A percentile compares a stretch with the other conserved stretches of the same genome.
phyloP scores from a whole-genome alignment of 2,888 invertebrate genomes.

The Eupsilia transversa region DNA sequence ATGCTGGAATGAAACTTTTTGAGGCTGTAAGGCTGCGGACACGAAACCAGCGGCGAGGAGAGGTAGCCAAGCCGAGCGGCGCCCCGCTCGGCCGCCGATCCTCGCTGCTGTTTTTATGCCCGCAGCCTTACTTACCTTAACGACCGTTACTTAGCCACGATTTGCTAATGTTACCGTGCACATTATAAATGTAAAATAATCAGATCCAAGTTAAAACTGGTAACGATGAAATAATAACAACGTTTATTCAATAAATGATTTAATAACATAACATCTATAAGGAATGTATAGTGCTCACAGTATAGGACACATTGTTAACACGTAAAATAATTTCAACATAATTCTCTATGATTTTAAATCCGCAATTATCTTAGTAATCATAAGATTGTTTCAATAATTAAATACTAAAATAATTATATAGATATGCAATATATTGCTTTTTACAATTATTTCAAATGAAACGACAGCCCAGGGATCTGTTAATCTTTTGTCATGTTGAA shows the following conservation, averaged over 20 bases:
- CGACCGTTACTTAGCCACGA: no score
- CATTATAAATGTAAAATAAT: not conserved
- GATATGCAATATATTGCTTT: constrained; percentile 68
- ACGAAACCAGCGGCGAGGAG: no score
- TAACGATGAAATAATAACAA: constrained; percentile 13
- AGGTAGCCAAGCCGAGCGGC: no score
- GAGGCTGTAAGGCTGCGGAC: no score
- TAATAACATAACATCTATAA: constrained; percentile 64
- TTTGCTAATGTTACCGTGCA: not conserved
- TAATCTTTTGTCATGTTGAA: constrained; percentile 40
- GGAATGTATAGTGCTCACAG: constrained; percentile 62
- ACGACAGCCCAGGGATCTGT: constrained; percentile 20
- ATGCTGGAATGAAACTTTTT: no score
- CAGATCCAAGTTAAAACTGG: not conserved
- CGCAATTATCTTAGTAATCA: constrained; percentile 47
- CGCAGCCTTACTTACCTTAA: no score
- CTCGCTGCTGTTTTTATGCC: no score
- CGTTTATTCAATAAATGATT: constrained; percentile 59
- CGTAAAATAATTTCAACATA: constrained; percentile 47
- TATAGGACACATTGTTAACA: constrained; percentile 45
- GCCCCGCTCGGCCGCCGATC: no score
- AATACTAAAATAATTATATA: constrained; percentile 55
- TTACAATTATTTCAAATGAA: constrained; percentile 48
- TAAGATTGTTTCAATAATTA: constrained; percentile 49
- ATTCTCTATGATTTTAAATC: constrained; percentile 48